Conservation (phyloP, 1,140 invertebrate genomes). For the Ectropis grisescens region DNA sequence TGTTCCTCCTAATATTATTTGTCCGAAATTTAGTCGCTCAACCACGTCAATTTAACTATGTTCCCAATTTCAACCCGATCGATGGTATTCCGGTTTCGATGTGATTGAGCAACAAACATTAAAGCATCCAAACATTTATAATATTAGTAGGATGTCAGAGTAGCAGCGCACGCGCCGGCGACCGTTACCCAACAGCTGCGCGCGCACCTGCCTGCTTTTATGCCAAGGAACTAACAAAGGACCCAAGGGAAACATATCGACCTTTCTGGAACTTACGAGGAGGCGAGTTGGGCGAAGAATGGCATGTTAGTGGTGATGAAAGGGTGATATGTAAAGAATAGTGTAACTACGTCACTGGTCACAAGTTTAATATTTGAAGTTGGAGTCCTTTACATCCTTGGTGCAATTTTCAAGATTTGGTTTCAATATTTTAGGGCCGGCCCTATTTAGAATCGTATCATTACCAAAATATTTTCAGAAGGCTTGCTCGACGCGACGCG, state of each 20-base stretch:
- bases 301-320: not conserved
- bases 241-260: conserved; percentile 4
- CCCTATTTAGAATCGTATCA: no score
- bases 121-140: not conserved
- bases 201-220: conserved; percentile 23
- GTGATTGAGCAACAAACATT: no score
- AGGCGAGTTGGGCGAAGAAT: not conserved
- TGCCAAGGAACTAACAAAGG: no score
- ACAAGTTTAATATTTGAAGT: no score
- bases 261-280: not conserved
- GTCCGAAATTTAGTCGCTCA: not conserved
- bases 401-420: no score
- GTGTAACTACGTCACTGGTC: not conserved
- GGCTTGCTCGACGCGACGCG: no score
- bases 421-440: no score
- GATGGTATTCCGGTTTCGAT: no score
- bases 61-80: not conserved
- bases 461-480: no score
- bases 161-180: conserved; percentile 6
- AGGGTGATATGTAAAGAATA: not conserved
- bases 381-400: no score
- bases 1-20: not conserved
- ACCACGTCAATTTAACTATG: not conserved
- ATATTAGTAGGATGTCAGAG: not conserved
- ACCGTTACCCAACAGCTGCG: conserved; percentile 28